Evolutionary conservation across 2,113 vertebrate genomes (phyloP).

Genomic region (Erythrolamprus reginae): DNA sequence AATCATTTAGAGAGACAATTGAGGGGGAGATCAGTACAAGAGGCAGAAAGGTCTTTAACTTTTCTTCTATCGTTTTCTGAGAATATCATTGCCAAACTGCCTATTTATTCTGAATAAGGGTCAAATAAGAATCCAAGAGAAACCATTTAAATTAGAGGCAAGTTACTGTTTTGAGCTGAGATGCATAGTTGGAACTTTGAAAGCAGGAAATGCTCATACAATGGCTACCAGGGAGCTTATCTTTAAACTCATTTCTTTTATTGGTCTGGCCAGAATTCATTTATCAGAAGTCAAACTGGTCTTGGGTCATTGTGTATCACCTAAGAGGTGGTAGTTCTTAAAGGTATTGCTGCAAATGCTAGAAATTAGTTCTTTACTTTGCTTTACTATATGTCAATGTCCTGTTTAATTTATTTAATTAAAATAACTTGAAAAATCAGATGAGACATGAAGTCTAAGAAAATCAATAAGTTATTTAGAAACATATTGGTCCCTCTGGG

Average conservation of each 20-base stretch:
- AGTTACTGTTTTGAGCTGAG: not conserved
- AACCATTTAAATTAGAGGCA: not conserved
- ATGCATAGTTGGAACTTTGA: not conserved
- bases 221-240: not conserved
- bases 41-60: not conserved
- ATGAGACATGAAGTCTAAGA: not conserved
- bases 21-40: not conserved
- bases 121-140: not conserved
- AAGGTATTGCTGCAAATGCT: not conserved
- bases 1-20: not conserved
- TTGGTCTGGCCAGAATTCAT: not conserved
- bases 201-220: not conserved
- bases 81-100: not conserved
- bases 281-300: not conserved
- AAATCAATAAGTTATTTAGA: not conserved
- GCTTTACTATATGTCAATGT: not conserved
- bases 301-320: not conserved
- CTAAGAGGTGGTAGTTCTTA: not conserved
- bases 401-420: not conserved
- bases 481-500: not conserved
- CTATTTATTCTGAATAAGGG: not conserved
- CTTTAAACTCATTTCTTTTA: not conserved
- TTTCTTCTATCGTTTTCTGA: not conserved
- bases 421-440: not conserved
- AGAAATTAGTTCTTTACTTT: not conserved